These are phyloP conservation scores for Lophotriccus pileatus DNA, from an alignment of 2,797 vertebrate genomes.

Conservation along the genomic window DNA sequence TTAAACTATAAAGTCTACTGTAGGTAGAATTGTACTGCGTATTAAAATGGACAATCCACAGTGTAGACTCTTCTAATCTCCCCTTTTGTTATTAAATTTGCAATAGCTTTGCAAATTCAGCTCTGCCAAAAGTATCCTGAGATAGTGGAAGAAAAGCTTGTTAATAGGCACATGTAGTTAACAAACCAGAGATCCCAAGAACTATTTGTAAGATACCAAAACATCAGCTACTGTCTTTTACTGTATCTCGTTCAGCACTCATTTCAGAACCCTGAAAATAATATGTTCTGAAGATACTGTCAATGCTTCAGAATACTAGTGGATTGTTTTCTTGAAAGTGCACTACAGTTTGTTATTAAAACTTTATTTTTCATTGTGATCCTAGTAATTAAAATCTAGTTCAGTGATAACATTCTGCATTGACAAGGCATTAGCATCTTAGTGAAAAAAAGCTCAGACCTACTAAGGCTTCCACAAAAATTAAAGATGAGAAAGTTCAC, in stretches of 20 bases:
- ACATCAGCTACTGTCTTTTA: not conserved
- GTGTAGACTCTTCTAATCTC: not conserved
- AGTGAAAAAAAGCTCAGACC: not conserved
- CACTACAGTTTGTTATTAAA: not conserved
- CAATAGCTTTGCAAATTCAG: not conserved
- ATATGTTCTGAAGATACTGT: not conserved
- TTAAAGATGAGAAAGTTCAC: not conserved
- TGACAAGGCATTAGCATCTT: not conserved
- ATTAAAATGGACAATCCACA: not conserved
- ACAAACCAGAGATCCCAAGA: not conserved
- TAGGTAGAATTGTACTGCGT: not conserved
- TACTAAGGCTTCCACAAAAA: not conserved
- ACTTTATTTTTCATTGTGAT: not conserved
- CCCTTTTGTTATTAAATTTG: not conserved
- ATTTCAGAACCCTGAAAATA: not conserved
- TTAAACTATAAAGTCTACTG: not conserved
- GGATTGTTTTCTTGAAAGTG: not conserved
- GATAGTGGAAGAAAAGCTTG: not conserved
- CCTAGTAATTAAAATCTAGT: not conserved
- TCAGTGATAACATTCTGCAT: not conserved
- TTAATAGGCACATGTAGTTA: not conserved
- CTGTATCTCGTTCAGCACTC: not conserved
- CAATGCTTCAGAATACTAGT: not conserved
- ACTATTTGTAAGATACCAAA: not conserved
- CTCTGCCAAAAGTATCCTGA: not conserved